phyloP scores from a whole-genome alignment of 1,140 invertebrate species.

The Drosophila baimaii region DNA sequence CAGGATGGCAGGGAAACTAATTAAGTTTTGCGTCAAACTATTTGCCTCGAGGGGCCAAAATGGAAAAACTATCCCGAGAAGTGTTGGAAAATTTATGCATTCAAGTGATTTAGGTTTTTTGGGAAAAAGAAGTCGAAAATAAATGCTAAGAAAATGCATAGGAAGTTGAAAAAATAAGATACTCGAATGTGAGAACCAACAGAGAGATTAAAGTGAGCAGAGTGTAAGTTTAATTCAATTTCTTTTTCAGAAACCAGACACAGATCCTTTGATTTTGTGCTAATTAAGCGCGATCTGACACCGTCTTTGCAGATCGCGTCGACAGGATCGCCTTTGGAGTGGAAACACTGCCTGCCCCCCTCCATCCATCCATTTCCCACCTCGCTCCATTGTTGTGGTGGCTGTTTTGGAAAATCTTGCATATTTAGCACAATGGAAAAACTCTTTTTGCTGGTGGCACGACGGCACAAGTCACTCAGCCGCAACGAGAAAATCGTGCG shows the following conservation, averaged over 20 bases:
- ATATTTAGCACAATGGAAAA: conserved; percentile 74
- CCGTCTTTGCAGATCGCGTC: conserved; percentile 9
- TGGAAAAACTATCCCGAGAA: conserved; percentile 25
- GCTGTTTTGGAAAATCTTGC: conserved; percentile 42
- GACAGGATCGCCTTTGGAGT: conserved; percentile 49
- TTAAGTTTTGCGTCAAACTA: conserved; percentile 80
- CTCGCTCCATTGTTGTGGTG: conserved; percentile 10
- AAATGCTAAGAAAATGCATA: background rate
- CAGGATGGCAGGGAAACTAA: conserved; percentile 63
- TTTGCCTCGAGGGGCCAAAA: conserved; percentile 48
- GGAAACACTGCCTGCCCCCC: background rate
- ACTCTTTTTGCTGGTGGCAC: conserved; percentile 67
- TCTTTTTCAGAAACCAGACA: too few relatives aligned
- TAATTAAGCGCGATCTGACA: conserved; percentile 63
- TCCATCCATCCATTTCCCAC: conserved; percentile 11
- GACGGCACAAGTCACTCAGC: conserved; percentile 81
- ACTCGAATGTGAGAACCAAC: background rate
- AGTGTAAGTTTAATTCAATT: background rate
- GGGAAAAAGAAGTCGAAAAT: background rate
- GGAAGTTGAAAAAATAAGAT: conserved; percentile 17
- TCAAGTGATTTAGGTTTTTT: conserved; percentile 14
- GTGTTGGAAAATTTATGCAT: conserved; percentile 65
- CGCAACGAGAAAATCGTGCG: conserved; percentile 82
- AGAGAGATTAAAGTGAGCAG: too few relatives aligned
- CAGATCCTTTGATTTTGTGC: conserved; percentile 36